Evolutionary conservation across 2,888 invertebrate genomes (phyloP).

Genomic region (Boloria euphrosyne): DNA sequence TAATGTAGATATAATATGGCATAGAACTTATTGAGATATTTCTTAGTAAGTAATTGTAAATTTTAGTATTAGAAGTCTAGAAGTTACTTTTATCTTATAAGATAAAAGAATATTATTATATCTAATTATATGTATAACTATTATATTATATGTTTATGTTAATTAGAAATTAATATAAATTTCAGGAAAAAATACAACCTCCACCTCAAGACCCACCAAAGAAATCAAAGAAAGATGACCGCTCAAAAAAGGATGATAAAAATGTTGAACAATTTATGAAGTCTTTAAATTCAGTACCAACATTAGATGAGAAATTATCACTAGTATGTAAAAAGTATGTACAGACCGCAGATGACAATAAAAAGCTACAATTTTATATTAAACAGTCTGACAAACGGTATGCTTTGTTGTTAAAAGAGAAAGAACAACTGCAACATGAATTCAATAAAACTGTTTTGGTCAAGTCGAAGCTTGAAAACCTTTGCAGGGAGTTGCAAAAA

Average conservation of each 20-base stretch:
- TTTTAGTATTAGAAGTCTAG: too few species aligned
- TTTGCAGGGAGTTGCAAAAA: conserved; percentile 96
- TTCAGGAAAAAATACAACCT: conserved; percentile 55
- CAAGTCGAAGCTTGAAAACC: conserved; percentile 91
- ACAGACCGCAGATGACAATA: conserved; percentile 88
- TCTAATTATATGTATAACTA: neutral
- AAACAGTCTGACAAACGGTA: conserved; percentile 84
- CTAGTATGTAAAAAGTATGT: conserved; percentile 89
- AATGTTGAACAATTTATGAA: conserved; percentile 86
- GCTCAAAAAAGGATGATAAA: conserved; percentile 80
- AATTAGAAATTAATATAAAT: conserved; percentile 24
- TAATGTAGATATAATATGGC: neutral
- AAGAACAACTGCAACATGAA: conserved; percentile 91
- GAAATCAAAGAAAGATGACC: conserved; percentile 71
- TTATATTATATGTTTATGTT: neutral
- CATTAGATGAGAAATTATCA: conserved; percentile 86
- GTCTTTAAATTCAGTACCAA: conserved; percentile 78
- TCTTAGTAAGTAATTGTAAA: too few species aligned
- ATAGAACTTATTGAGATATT: too few species aligned
- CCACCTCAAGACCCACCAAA: conserved; percentile 53
- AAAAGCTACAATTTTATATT: conserved; percentile 80
- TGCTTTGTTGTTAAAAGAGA: conserved; percentile 85
- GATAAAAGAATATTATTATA: too few species aligned
- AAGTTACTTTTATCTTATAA: too few species aligned
- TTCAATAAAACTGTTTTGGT: conserved; percentile 91